phyloP scores from a whole-genome alignment of 2,888 invertebrate species.

The Lasiommata megera region DNA sequence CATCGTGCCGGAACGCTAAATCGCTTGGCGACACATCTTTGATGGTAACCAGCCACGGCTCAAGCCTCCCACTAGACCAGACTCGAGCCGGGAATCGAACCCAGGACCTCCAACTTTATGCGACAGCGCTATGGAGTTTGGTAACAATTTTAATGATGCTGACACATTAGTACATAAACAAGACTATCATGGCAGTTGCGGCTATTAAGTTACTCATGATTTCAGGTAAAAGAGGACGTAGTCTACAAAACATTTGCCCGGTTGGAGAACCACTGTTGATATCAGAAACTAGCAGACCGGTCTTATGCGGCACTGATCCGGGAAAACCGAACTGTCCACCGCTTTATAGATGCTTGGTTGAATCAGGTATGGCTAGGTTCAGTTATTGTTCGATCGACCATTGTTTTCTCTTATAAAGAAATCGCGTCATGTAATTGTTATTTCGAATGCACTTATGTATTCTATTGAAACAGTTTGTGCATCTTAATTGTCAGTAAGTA shows the following conservation, averaged over 20 bases:
- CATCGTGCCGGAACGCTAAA: no score
- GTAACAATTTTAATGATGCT: no score
- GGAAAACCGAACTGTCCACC: slow-evolving; percentile 93
- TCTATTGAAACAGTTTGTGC: background rate
- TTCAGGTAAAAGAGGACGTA: slow-evolving; percentile 87
- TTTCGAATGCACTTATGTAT: background rate
- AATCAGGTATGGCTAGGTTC: slow-evolving; percentile 74
- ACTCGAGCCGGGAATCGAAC: no score
- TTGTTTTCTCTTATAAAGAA: slow-evolving; percentile 23
- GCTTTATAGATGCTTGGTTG: slow-evolving; percentile 89
- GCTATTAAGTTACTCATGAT: slow-evolving; percentile 23
- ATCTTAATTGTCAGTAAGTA: background rate
- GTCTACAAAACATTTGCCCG: slow-evolving; percentile 89
- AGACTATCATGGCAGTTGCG: background rate
- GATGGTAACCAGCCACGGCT: no score
- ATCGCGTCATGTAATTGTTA: background rate
- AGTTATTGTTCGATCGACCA: slow-evolving; percentile 31
- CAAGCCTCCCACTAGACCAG: no score
- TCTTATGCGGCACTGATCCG: slow-evolving; percentile 89
- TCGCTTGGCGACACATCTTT: no score
- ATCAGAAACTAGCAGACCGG: slow-evolving; percentile 88
- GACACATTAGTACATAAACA: no score
- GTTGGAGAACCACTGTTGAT: slow-evolving; percentile 87
- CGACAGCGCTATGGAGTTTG: no score
- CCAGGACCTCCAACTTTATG: no score